These are phyloP conservation scores for Laspeyria flexula DNA, from an alignment of 2,888 invertebrate genomes.

Conservation along the genomic window DNA sequence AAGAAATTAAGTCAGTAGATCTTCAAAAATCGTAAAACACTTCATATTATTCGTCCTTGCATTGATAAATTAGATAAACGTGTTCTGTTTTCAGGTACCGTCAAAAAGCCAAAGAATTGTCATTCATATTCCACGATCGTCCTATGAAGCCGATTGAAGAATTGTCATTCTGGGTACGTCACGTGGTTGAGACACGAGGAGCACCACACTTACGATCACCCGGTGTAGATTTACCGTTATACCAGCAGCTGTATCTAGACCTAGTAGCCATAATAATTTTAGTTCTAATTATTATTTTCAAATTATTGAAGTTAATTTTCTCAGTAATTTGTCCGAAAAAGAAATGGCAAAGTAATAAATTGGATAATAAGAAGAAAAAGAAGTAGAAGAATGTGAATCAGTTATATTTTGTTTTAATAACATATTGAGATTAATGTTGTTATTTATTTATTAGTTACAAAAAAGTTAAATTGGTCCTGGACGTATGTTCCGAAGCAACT, in stretches of 20 bases:
- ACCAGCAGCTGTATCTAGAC: slow-evolving; percentile 52
- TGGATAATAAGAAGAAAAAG: neutral
- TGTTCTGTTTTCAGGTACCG: slow-evolving; percentile 18
- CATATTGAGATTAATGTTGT: neutral
- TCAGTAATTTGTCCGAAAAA: neutral
- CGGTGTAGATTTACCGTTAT: slow-evolving; percentile 31
- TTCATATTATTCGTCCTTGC: too few relatives aligned
- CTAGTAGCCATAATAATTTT: slow-evolving; percentile 14
- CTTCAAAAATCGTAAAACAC: too few relatives aligned
- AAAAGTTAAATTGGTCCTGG: too few relatives aligned
- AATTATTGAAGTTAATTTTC: neutral
- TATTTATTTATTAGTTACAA: too few relatives aligned
- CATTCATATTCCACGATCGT: slow-evolving; percentile 47
- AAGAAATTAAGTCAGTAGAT: too few relatives aligned
- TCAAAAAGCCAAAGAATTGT: slow-evolving; percentile 17
- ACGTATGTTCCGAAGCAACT: too few relatives aligned
- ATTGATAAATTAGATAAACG: too few relatives aligned
- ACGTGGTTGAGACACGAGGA: slow-evolving; percentile 83
- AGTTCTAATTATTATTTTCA: neutral
- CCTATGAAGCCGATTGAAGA: slow-evolving; percentile 82
- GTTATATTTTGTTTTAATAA: neutral
- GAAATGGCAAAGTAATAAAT: slow-evolving; percentile 13
- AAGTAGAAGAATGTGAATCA: neutral
- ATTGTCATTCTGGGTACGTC: slow-evolving; percentile 87
- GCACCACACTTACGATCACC: slow-evolving; percentile 68